Percentiles rank a stretch among this genome's conserved stretches.
Evolutionary conservation across 2,888 invertebrate species (phyloP).

Genomic region (Ectemnius cavifrons): DNA sequence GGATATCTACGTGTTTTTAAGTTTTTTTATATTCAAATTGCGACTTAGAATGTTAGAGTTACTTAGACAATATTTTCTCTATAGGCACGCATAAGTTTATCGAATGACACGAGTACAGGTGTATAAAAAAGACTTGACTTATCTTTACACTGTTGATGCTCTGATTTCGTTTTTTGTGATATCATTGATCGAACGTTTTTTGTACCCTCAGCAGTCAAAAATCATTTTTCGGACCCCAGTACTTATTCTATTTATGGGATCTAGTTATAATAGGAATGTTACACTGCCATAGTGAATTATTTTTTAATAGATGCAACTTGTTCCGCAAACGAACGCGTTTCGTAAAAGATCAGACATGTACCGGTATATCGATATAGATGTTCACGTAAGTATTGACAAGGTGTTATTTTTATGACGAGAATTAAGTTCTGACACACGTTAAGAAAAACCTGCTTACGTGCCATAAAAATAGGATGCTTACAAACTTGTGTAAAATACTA

Average conservation of each 20-base stretch:
- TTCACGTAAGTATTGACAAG: conserved; percentile 17
- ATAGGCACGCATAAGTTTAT: conserved; percentile 21
- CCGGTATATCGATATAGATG: conserved; percentile 10
- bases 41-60: conserved; percentile 24
- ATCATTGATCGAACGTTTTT: conserved; percentile 27
- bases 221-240: conserved; percentile 18
- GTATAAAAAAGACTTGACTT: conserved; percentile 31
- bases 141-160: conserved; percentile 30
- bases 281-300: conserved; percentile 45
- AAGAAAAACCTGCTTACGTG: conserved; percentile 19
- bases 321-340: conserved; percentile 26
- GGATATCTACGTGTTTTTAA: conserved; percentile 35
- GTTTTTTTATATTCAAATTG: conserved; percentile 37
- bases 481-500: background rate
- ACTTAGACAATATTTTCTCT: conserved; percentile 26
- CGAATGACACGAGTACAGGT: conserved; percentile 22
- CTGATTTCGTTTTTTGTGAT: conserved; percentile 26
- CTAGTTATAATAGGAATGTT: conserved; percentile 29
- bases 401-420: conserved; percentile 28
- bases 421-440: conserved; percentile 24
- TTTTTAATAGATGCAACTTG: conserved; percentile 29
- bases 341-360: conserved; percentile 20
- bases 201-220: conserved; percentile 25
- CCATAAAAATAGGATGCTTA: conserved; percentile 15
- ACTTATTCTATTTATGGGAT: conserved; percentile 21